These are phyloP conservation scores for Patella pellucida DNA, from an alignment of 2,888 invertebrate genomes.

Conservation along the genomic window DNA sequence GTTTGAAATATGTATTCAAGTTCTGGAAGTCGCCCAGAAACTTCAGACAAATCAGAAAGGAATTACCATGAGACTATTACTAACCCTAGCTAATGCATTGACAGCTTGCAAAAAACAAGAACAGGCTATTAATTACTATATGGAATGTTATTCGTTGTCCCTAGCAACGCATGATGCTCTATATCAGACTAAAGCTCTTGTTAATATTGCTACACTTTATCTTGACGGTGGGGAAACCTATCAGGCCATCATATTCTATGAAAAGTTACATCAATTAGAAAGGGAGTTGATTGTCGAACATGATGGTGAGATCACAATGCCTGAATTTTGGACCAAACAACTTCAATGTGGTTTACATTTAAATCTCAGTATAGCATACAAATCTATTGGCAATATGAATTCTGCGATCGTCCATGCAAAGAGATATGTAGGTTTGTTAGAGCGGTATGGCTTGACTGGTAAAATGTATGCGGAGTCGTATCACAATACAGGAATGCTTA, in stretches of 20 bases:
- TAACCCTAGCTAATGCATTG: conserved; percentile 64
- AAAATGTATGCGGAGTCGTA: conserved; percentile 52
- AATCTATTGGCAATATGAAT: conserved; percentile 62
- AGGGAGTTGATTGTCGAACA: conserved; percentile 46
- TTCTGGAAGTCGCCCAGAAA: conserved; percentile 61
- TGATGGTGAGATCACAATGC: conserved; percentile 45
- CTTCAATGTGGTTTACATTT: conserved; percentile 64
- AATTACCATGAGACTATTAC: conserved; percentile 62
- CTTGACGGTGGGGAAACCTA: conserved; percentile 60
- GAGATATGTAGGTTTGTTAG: conserved; percentile 36
- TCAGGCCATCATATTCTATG: conserved; percentile 65
- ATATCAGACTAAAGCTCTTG: conserved; percentile 66
- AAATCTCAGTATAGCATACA: conserved; percentile 68
- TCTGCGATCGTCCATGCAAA: conserved; percentile 60
- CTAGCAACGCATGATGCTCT: conserved; percentile 64
- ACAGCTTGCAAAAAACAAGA: conserved; percentile 56
- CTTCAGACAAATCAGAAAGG: conserved; percentile 67
- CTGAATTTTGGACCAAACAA: conserved; percentile 65
- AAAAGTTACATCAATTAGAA: conserved; percentile 63
- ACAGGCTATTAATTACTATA: conserved; percentile 61
- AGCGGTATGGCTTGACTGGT: conserved; percentile 18
- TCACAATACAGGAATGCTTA: conserved; percentile 64
- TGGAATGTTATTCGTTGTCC: conserved; percentile 63
- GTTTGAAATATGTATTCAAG: conserved; percentile 58
- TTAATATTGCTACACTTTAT: conserved; percentile 66